Base-by-base conservation (phyloP, 2,113 vertebrate species). In the Oryzias curvinotus region DNA sequence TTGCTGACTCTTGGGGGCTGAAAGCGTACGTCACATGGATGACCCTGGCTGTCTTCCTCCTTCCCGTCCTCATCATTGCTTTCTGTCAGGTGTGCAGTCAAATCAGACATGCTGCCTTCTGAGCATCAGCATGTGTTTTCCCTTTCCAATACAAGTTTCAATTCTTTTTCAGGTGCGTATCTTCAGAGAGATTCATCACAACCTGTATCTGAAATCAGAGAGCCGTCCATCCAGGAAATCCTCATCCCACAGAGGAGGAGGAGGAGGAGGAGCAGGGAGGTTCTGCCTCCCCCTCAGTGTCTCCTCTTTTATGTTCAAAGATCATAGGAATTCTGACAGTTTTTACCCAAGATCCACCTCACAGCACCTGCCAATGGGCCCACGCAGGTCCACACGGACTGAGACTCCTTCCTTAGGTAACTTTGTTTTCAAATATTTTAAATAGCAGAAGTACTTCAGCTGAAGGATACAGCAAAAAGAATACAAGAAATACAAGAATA, bases 1-100 rank as follows among this genome's bases (percentile, higher is more conserved):
- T 96, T 58, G 87, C 79, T 0, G 86, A 93, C 58, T 86, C 91
- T 46, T 96, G 94, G 94, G 95, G 94, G 4, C 85, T 91, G 26
- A 93, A 91, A 30, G 92, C 93, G 25, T 96, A 96, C 0, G 90
- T 96, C 60, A 96, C 93, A 30, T 95, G 94, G 94, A 93, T 94
- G 60, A 90, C 94, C 26, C 55, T 95, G 0, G 89, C 91, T 15
- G 89, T 95, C 68, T 95, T 95, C 25, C 81, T 95, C 80, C 73
- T 93, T 7, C 94, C 94, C 0, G 90, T 91, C 7, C 57, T 93
- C 69, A 80, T 93, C 72, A 94, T 96, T 19, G 91, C 92, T 0
- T 78, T 91, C 42, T 95, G 93, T 62, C 94, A 95, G 88, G 92
- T 93, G 52, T 21, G 62, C n/a, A 26, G 3, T 5, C 36, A 36